Evolutionary conservation across 2,888 invertebrate species (phyloP), one percentile per base, ranked within the genome.

Genomic region (Leptura quadrifasciata): DNA sequence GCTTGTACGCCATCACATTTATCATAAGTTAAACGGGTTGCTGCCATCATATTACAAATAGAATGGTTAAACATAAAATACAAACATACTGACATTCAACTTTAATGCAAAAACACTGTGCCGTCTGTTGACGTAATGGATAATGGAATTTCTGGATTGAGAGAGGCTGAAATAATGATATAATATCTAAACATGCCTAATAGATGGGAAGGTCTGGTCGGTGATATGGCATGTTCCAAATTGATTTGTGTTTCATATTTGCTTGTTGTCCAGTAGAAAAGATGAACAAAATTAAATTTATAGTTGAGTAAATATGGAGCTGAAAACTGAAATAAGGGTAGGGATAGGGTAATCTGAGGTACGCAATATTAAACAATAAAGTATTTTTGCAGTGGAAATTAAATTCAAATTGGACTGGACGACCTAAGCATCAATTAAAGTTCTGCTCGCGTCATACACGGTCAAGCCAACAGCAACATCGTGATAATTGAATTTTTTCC

Each of bases 51-150:
- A 82, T 79, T 76, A 71, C 81, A 81, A 82, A 82, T 82, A 78
- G 81, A 81, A 81, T 77, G 80, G 82, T 82, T 82, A 80, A 81
- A 82, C 82, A 79, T 81, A 77, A 79, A 82, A 82, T 79, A 79
- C 80, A 79, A 74, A 76, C 75, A 72, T 72, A 67, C 67, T 75
- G 73, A 72, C 70, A 76, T 69, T 67, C 58, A 58, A 63, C 54
- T 61, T 39, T 58, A 24, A 58, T 17, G 20, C 69, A 69, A 63
- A 75, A 75, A 76, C 73, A 74, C 68, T 27, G 63, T 18, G 52
- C 72, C n/a, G 64, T 21, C 27, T 57, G 68, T 17, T 31, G 67
- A 35, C 15, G 63, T 39, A 47, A 63, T 21, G 63, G 63, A 39
- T 18, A 39, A 39, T 39, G 39, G 63, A 39, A 63, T 47, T 63